Evolutionary conservation across 2,113 vertebrate genomes (phyloP), one percentile per base, ranked within the genome.

Genomic region (Tachycineta bicolor): DNA sequence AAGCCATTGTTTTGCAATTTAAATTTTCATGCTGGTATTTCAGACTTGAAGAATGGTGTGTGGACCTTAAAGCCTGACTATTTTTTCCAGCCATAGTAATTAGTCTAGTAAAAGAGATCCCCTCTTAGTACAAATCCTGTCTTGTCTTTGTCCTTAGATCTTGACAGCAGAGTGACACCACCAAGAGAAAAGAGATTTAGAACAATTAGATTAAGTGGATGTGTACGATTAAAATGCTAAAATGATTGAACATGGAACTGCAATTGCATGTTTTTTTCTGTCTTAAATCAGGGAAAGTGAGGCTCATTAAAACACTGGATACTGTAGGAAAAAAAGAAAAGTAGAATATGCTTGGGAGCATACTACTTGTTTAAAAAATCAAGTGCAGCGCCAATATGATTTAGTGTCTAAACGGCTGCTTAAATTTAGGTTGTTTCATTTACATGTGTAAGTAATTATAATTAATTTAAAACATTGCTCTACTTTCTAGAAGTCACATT

Each of bases 401-500:
- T 87, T 60, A 68, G 75, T 21, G 5, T 68, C 58, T 88, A 89
- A 95, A 93, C 26, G 53, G 64, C 43, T 94, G 73, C 53, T 93
- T 89, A 94, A 96, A 93, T 83, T 89, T 76, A 82, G 73, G 64
- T 93, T 87, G 65, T 78, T 96, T 95, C 88, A 95, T 92, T 92
- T 93, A 94, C 94, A 96, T 69, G 62, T 92, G 76, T 89, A 96
- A 94, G 88, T 58, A 87, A 96, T 84, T 89, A 87, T 84, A 94
- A 96, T 89, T 94, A 89, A 96, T 96, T 90, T 95, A 43, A 92
- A 93, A 94, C 69, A 87, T 83, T 89, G 80, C 76, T 96, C 94
- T 87, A 64, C 76, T 95, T 96, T 93, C 86, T 62, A 83, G 44
- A 87, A 97, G 64, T 56, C 65, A 62, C 60, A 84, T 87, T 89